phyloP scores from a whole-genome alignment of 2,888 invertebrate genomes.

The Agrotis clavis region DNA sequence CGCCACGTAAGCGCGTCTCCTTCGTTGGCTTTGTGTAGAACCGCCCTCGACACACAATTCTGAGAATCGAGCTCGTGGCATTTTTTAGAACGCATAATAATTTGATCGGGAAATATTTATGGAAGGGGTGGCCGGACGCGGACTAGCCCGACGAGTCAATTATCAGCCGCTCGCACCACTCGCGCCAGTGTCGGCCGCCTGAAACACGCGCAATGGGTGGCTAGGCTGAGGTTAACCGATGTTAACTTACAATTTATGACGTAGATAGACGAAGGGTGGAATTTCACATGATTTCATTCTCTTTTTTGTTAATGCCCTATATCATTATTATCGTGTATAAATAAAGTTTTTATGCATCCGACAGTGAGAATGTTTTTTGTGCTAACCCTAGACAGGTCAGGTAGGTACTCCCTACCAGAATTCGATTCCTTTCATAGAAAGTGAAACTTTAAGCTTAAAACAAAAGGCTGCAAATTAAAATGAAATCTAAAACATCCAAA shows the following conservation, averaged over 20 bases:
- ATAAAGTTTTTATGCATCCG: conserved; percentile 68
- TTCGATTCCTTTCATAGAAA: conserved; percentile 31
- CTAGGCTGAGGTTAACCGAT: conserved; percentile 77
- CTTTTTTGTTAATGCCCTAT: conserved; percentile 69
- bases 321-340: conserved; percentile 70
- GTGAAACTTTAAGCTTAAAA: conserved; percentile 36
- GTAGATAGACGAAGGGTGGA: conserved; percentile 79
- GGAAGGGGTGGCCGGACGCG: conserved; percentile 88
- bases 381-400: conserved; percentile 44
- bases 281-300: conserved; percentile 82
- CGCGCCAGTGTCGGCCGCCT: conserved; percentile 76
- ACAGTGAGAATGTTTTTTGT: conserved; percentile 55
- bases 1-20: conserved; percentile 71
- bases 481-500: not conserved
- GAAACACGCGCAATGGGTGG: conserved; percentile 87
- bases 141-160: conserved; percentile 88
- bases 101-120: conserved; percentile 91
- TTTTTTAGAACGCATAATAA: conserved; percentile 90
- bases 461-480: not conserved
- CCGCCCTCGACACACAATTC: conserved; percentile 87
- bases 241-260: conserved; percentile 84
- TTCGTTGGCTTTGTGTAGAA: conserved; percentile 84
- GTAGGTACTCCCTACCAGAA: conserved; percentile 25
- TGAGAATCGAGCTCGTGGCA: conserved; percentile 87
- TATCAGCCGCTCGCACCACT: conserved; percentile 80